phyloP scores from a whole-genome alignment of 2,113 vertebrate species.

The Xiphias gladius region DNA sequence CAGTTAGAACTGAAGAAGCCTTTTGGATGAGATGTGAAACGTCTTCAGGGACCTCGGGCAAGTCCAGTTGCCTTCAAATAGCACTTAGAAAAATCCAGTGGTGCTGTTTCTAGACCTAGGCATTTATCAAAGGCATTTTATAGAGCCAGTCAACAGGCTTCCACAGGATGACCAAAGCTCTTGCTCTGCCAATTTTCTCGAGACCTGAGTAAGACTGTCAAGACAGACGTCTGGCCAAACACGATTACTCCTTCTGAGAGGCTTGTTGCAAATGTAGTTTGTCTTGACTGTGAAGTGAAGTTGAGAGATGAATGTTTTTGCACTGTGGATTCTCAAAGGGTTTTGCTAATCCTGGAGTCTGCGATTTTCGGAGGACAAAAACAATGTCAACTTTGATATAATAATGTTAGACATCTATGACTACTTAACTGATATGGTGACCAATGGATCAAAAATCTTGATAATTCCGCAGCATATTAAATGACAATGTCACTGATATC shows the following conservation, averaged over 20 bases:
- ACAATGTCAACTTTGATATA: neutral
- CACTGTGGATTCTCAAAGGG: neutral
- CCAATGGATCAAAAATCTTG: slow-evolving; percentile 3
- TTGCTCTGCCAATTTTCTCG: neutral
- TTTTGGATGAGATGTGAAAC: too few species aligned
- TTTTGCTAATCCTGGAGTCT: slow-evolving; percentile 8
- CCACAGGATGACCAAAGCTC: neutral
- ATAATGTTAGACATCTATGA: neutral
- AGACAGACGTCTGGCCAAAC: slow-evolving; percentile 1
- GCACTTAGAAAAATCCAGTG: neutral
- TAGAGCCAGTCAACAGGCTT: neutral
- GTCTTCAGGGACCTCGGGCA: too few species aligned
- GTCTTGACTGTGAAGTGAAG: slow-evolving; percentile 17
- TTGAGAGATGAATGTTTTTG: slow-evolving; percentile 15
- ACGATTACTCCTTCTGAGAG: neutral
- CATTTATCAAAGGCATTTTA: slow-evolving; percentile 9
- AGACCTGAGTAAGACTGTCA: slow-evolving; percentile 20
- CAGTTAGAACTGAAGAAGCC: too few species aligned
- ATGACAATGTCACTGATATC: slow-evolving; percentile 23
- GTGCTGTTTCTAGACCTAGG: too few species aligned
- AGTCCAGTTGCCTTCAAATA: too few species aligned
- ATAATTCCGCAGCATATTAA: neutral
- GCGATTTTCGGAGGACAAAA: neutral
- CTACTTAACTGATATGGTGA: neutral
- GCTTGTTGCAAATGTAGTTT: slow-evolving; percentile 9